Evolutionary conservation across 2,113 vertebrate genomes (phyloP).

Genomic region (Microtus richardsoni): DNA sequence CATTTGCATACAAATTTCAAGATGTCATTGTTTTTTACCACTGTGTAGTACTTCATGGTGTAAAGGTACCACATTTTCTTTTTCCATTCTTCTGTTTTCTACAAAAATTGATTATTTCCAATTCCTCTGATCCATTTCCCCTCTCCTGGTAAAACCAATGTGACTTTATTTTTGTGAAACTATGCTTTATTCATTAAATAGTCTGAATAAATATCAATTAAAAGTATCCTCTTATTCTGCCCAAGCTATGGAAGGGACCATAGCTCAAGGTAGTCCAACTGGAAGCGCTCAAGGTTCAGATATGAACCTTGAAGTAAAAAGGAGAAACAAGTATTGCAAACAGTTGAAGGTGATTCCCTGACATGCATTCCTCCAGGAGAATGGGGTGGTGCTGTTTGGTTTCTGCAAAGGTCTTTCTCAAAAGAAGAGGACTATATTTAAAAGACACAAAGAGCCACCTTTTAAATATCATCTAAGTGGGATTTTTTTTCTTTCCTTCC

Average conservation of each 20-base stretch:
- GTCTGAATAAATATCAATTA: not conserved
- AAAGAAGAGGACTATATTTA: not conserved
- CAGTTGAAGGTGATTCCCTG: not conserved
- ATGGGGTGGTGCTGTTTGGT: not conserved
- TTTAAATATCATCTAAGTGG: not conserved
- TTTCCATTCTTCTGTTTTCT: not conserved
- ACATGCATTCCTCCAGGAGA: not conserved
- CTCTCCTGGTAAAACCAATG: not conserved
- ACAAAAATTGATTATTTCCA: not conserved
- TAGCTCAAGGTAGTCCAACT: not conserved
- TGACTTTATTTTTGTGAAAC: not conserved
- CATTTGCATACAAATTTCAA: too few relatives aligned
- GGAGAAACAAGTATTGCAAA: not conserved
- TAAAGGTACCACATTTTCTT: too few relatives aligned
- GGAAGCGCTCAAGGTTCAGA: not conserved
- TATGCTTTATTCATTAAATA: not conserved
- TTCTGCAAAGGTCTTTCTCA: not conserved
- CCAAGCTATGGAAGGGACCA: not conserved
- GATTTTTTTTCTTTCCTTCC: not conserved
- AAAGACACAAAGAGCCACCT: not conserved
- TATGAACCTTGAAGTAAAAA: conserved; percentile 1
- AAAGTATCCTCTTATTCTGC: not conserved
- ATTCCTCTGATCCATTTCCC: not conserved
- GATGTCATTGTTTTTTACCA: too few relatives aligned
- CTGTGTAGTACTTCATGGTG: too few relatives aligned